Evolutionary conservation across 2,888 invertebrate genomes (phyloP).

Genomic region (Druceiella hillmani): DNA sequence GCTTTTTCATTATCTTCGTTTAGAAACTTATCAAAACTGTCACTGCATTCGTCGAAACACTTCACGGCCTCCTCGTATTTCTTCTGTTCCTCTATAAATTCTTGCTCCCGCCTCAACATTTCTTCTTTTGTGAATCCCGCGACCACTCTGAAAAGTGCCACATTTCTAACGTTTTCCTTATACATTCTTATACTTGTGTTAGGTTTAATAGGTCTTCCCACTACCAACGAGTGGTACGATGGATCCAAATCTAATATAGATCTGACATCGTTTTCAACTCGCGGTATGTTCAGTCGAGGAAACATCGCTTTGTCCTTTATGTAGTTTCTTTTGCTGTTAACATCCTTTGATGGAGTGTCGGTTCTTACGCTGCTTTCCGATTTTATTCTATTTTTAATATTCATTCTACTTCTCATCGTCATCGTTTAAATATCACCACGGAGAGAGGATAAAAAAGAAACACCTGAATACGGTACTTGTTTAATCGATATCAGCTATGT

Average conservation of each 20-base stretch:
- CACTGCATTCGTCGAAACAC: slow-evolving; percentile 41
- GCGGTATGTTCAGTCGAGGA: slow-evolving; percentile 40
- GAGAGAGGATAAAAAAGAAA: no score
- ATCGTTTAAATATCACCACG: no score
- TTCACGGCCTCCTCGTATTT: slow-evolving; percentile 36
- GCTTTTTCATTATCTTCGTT: slow-evolving; percentile 46
- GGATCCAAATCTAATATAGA: slow-evolving; percentile 59
- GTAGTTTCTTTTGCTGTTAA: no score
- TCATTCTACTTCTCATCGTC: no score
- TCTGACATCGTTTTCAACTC: slow-evolving; percentile 34
- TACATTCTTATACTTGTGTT: slow-evolving; percentile 52
- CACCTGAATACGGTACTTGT: no score
- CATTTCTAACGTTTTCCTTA: slow-evolving; percentile 44
- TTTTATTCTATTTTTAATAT: no score
- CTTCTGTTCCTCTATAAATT: slow-evolving; percentile 37
- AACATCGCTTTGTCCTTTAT: no score
- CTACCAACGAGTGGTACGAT: slow-evolving; percentile 55
- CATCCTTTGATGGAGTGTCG: no score
- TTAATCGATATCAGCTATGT: no score
- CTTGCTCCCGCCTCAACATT: slow-evolving; percentile 39
- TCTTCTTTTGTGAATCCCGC: slow-evolving; percentile 40
- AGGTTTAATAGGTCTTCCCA: slow-evolving; percentile 54
- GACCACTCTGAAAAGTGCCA: slow-evolving; percentile 38
- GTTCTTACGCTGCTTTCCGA: no score
- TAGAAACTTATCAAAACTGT: slow-evolving; percentile 45